Evolutionary conservation across 1,140 invertebrate genomes (phyloP).

Genomic region (Ladona fulva): DNA sequence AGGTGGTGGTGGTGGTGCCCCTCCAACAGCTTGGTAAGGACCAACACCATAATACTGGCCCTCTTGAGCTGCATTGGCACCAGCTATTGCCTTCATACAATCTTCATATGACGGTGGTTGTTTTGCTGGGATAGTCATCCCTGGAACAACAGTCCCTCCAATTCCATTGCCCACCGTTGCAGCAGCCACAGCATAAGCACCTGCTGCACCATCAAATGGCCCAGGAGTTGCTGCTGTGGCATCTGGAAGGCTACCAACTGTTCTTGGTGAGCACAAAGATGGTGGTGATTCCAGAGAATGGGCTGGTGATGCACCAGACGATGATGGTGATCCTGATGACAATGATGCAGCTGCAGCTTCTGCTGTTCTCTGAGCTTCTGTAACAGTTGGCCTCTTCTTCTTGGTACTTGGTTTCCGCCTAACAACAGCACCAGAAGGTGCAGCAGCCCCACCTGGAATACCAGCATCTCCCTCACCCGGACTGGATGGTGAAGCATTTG

Average conservation of each 20-base stretch:
- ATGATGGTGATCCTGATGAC: neutral
- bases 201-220: neutral
- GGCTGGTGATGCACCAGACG: slow-evolving; percentile 39
- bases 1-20: slow-evolving; percentile 52
- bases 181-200: slow-evolving; percentile 31
- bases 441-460: slow-evolving; percentile 24
- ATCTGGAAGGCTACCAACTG: slow-evolving; percentile 38
- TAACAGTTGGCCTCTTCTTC: slow-evolving; percentile 45
- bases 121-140: slow-evolving; percentile 40
- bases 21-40: slow-evolving; percentile 32
- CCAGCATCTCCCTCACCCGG: slow-evolving; percentile 44
- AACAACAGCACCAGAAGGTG: slow-evolving; percentile 34
- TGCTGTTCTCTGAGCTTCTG: slow-evolving; percentile 55
- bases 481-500: slow-evolving; percentile 44
- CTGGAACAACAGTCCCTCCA: neutral
- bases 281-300: slow-evolving; percentile 43
- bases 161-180: slow-evolving; percentile 20
- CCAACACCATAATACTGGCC: slow-evolving; percentile 16
- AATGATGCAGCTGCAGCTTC: slow-evolving; percentile 46
- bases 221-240: slow-evolving; percentile 35
- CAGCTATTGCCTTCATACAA: slow-evolving; percentile 61
- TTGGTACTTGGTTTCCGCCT: slow-evolving; percentile 68
- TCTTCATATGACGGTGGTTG: slow-evolving; percentile 83
- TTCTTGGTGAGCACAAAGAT: slow-evolving; percentile 69
- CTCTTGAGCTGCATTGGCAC: slow-evolving; percentile 36